Evolutionary conservation across 2,113 vertebrate genomes (phyloP).

Genomic region (Bostrychus sinensis): DNA sequence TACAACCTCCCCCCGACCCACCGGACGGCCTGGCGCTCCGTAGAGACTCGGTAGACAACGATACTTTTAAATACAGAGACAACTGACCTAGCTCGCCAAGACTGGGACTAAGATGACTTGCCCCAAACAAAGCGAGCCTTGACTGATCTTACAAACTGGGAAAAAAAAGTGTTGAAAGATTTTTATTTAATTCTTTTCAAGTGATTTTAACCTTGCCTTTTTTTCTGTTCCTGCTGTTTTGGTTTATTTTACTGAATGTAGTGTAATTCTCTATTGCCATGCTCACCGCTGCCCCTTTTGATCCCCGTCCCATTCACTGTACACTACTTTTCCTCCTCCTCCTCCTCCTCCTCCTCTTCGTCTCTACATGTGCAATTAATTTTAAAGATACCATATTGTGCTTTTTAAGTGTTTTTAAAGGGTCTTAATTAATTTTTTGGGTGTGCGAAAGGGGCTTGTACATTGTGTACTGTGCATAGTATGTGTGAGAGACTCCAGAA

Average conservation of each 20-base stretch:
- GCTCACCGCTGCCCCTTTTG: slow-evolving; percentile 26
- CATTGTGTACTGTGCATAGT: slow-evolving; percentile 68
- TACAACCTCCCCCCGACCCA: slow-evolving; percentile 25
- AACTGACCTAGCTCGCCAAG: slow-evolving; percentile 30
- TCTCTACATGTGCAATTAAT: slow-evolving; percentile 80
- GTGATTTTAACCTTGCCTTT: slow-evolving; percentile 69
- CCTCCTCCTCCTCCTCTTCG: slow-evolving; percentile 55
- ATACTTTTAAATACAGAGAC: slow-evolving; percentile 66
- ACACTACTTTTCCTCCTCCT: slow-evolving; percentile 53
- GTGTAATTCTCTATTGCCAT: slow-evolving; percentile 59
- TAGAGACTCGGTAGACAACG: slow-evolving; percentile 70
- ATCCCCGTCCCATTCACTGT: slow-evolving; percentile 24
- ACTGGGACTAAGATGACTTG: slow-evolving; percentile 31
- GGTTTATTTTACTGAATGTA: slow-evolving; percentile 73
- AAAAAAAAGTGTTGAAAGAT: slow-evolving; percentile 60
- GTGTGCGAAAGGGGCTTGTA: slow-evolving; percentile 62
- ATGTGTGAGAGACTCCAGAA: slow-evolving; percentile 8
- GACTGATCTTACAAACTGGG: slow-evolving; percentile 42
- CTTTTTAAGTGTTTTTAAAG: slow-evolving; percentile 66
- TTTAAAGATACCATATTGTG: slow-evolving; percentile 86
- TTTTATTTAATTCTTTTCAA: slow-evolving; percentile 73
- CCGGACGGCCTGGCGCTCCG: slow-evolving; percentile 35
- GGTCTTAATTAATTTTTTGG: slow-evolving; percentile 71
- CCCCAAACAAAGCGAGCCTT: slow-evolving; percentile 27
- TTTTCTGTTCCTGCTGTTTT: slow-evolving; percentile 17